Percentiles rank a stretch among this genome's conserved stretches.
These are phyloP conservation scores for Chondrilla cf. caribensis DNA, from an alignment of 37 sponge, comb jelly and placozoan genomes.

Conservation along the genomic window DNA sequence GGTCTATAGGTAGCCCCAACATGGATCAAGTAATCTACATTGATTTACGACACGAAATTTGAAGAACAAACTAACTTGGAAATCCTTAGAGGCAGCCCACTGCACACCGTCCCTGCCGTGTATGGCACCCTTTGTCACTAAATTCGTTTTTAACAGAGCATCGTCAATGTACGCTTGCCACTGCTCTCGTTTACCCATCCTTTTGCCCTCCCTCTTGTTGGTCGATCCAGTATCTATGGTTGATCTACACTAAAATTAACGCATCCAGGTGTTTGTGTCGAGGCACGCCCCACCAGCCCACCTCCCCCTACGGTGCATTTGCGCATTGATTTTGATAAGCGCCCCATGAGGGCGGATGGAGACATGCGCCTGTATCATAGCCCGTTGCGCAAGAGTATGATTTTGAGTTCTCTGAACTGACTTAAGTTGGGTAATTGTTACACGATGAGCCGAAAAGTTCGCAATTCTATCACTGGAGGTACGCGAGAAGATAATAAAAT, in stretches of 20 bases:
- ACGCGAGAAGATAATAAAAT: neutral
- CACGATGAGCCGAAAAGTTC: no score
- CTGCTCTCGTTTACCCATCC: conserved; percentile 27
- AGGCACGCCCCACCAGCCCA: no score
- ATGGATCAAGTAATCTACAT: no score
- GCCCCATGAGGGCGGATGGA: no score
- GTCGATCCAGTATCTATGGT: no score
- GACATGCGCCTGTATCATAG: no score
- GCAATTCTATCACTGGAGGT: neutral
- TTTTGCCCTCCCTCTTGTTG: no score
- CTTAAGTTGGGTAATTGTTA: neutral
- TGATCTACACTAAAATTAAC: no score
- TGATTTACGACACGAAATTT: no score
- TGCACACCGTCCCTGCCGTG: conserved; percentile 61
- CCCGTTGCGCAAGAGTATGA: no score
- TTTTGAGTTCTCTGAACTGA: neutral
- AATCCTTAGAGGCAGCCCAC: conserved; percentile 59
- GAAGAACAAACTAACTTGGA: conserved; percentile 50
- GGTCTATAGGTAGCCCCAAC: no score
- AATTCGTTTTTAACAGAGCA: conserved; percentile 60
- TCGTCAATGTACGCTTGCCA: conserved; percentile 80
- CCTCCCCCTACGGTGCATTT: neutral
- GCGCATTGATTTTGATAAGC: neutral
- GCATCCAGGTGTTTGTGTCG: no score
- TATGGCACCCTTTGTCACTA: conserved; percentile 76